phyloP scores from a whole-genome alignment of 2,888 invertebrate genomes.

The Synanthedon formicaeformis region DNA sequence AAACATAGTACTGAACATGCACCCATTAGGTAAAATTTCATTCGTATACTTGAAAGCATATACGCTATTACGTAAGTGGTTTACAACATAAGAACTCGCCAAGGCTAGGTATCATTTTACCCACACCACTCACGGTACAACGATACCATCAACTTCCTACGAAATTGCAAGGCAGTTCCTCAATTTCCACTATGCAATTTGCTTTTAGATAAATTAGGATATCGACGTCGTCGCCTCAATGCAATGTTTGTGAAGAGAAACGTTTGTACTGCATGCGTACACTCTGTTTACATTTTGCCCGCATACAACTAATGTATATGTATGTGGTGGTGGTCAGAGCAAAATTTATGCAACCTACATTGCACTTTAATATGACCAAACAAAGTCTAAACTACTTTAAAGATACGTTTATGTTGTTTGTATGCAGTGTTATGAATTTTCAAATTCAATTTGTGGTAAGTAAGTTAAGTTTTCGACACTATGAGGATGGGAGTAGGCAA shows the following conservation, averaged over 20 bases:
- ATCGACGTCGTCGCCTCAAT: conserved; percentile 6
- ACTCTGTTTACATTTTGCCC: neutral
- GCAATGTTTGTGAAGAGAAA: neutral
- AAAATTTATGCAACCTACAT: too few relatives aligned
- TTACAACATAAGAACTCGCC: neutral
- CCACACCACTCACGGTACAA: conserved; percentile 1
- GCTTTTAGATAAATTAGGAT: conserved; percentile 26
- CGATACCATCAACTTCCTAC: conserved; percentile 16
- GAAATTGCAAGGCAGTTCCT: conserved; percentile 31
- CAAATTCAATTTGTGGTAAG: too few relatives aligned
- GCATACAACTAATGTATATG: neutral
- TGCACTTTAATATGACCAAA: too few relatives aligned
- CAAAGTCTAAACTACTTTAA: too few relatives aligned
- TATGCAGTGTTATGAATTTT: too few relatives aligned
- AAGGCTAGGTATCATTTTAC: conserved; percentile 1
- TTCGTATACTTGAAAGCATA: conserved; percentile 14
- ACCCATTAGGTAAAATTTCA: neutral
- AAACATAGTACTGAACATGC: neutral
- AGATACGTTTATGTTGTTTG: too few relatives aligned
- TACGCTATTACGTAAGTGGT: conserved; percentile 18
- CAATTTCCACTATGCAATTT: conserved; percentile 34
- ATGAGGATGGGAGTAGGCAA: too few relatives aligned
- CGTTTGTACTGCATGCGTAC: neutral
- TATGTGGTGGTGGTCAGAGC: neutral
- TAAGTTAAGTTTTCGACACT: too few relatives aligned